phyloP scores from a whole-genome alignment of 2,888 invertebrate species.

The Eupithecia centaureata region DNA sequence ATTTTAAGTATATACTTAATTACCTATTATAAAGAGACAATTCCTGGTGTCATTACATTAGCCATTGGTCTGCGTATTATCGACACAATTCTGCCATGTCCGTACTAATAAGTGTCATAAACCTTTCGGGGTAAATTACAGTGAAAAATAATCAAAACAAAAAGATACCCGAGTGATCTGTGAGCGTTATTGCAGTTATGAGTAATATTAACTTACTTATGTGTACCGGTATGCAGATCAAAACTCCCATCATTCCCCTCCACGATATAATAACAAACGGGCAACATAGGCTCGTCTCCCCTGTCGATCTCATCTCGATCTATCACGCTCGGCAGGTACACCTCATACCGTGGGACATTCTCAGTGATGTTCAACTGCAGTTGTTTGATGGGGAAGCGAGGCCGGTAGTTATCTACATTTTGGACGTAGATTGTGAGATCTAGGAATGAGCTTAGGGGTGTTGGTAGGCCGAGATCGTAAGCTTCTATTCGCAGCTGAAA shows the following conservation, averaged over 20 bases:
- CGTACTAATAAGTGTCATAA: too few relatives aligned
- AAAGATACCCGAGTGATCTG: too few relatives aligned
- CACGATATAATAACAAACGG: constrained; percentile 97
- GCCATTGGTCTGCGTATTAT: too few relatives aligned
- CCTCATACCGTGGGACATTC: constrained; percentile 83
- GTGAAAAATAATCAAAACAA: too few relatives aligned
- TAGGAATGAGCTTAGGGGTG: constrained; percentile 93
- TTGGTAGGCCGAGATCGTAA: constrained; percentile 94
- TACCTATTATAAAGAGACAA: too few relatives aligned
- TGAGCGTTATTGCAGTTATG: too few relatives aligned
- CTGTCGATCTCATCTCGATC: constrained; percentile 94
- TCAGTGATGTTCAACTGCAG: constrained; percentile 89
- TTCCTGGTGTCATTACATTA: too few relatives aligned
- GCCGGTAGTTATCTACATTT: constrained; percentile 95
- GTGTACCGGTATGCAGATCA: constrained; percentile 88
- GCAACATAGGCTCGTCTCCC: constrained; percentile 90
- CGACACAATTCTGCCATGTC: too few relatives aligned
- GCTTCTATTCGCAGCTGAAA: constrained; percentile 93
- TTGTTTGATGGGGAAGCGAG: constrained; percentile 90
- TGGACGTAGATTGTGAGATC: constrained; percentile 94
- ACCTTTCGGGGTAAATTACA: too few relatives aligned
- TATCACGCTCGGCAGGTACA: constrained; percentile 90
- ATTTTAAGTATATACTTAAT: too few relatives aligned
- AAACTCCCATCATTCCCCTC: constrained; percentile 91
- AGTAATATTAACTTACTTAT: constrained; percentile 87